phyloP scores from a whole-genome alignment of 2,797 vertebrate species.

The Sebastes melanostomus region DNA sequence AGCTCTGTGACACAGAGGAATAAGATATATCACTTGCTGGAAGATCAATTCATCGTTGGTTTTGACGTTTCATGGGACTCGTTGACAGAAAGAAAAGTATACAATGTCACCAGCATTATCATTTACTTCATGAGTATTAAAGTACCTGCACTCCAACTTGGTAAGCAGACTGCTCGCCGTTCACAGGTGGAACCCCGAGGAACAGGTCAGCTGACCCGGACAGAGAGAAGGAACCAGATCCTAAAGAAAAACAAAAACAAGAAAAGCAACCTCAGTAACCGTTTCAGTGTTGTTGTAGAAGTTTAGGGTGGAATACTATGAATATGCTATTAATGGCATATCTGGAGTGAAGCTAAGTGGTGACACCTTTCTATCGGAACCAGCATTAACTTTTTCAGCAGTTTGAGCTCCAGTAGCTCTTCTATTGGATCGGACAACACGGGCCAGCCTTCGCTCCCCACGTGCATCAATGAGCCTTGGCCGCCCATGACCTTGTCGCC shows the following conservation, averaged over 20 bases:
- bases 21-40: too few relatives aligned
- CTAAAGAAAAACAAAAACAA: slow-evolving; percentile 62
- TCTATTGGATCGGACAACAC: too few relatives aligned
- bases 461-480: too few relatives aligned
- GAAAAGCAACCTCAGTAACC: neutral
- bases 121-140: neutral
- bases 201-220: slow-evolving; percentile 92
- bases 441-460: too few relatives aligned
- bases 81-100: neutral
- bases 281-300: neutral
- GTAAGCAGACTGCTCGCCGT: slow-evolving; percentile 89
- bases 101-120: neutral
- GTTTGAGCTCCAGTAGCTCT: too few relatives aligned
- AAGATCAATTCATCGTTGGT: too few relatives aligned
- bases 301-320: neutral
- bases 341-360: too few relatives aligned
- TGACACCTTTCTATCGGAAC: too few relatives aligned
- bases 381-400: too few relatives aligned
- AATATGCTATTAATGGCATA: neutral
- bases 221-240: slow-evolving; percentile 93
- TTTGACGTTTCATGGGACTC: too few relatives aligned
- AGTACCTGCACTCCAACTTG: slow-evolving; percentile 80
- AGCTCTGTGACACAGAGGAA: too few relatives aligned
- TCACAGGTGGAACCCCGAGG: slow-evolving; percentile 90
- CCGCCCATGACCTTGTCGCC: too few relatives aligned